These are phyloP conservation scores for Portevinia maculata DNA, from an alignment of 2,888 invertebrate genomes.

Conservation along the genomic window DNA sequence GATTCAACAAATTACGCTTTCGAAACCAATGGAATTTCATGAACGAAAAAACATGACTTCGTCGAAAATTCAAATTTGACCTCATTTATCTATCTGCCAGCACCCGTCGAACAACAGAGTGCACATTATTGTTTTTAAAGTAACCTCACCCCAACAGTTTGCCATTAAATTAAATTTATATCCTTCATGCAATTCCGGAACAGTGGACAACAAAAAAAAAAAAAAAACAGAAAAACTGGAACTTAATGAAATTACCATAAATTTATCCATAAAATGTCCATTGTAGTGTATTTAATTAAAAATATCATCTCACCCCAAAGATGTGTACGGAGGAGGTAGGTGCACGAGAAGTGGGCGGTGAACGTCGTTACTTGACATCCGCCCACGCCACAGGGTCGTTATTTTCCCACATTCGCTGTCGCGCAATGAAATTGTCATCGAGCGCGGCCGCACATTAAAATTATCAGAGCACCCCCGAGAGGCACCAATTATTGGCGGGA, in stretches of 20 bases:
- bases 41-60: conserved; percentile 18
- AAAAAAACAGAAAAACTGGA: conserved; percentile 15
- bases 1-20: conserved; percentile 47
- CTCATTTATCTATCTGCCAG: conserved; percentile 66
- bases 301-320: conserved; percentile 61
- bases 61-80: conserved; percentile 59
- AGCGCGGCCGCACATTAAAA: conserved; percentile 67
- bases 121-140: conserved; percentile 74
- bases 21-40: conserved; percentile 48
- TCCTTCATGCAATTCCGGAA: conserved; percentile 66
- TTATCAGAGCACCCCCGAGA: conserved; percentile 58
- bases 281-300: conserved; percentile 72
- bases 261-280: conserved; percentile 74
- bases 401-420: conserved; percentile 47
- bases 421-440: conserved; percentile 71
- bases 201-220: conserved; percentile 19
- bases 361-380: conserved; percentile 12
- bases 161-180: conserved; percentile 74
- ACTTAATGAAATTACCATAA: conserved; percentile 74
- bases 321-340: conserved; percentile 1
- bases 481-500: conserved; percentile 68
- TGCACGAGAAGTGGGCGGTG: not conserved
- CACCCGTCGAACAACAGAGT: conserved; percentile 31
- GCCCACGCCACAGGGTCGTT: conserved; percentile 36
- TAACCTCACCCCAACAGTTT: conserved; percentile 48